Evolutionary conservation across 92 coral and sea anemone genomes (phyloP), one percentile per base, ranked within the genome.

Genomic region (Phenganax stokvisi): DNA sequence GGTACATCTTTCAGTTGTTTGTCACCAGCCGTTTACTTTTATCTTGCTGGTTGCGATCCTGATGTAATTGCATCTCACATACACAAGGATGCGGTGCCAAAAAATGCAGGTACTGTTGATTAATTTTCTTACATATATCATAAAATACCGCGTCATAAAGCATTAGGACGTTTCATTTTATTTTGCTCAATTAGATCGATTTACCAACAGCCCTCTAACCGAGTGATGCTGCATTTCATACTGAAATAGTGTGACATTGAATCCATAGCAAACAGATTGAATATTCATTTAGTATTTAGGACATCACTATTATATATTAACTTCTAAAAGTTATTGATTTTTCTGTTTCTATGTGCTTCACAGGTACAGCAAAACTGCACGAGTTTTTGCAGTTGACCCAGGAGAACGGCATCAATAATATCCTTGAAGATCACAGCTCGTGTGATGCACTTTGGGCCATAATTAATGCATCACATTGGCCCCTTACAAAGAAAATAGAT

Each of bases 41-140:
- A 83, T 29, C 10, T 83, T 69, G 86, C 86, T 37, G 72, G 74
- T 44, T 57, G 72, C 74, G 86, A 83, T 83, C 57, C 86, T 28
- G 86, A 83, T 62, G 9, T 57, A 30, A 62, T 74, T 53, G 13
- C 73, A 51, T 58, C 53, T 51, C 80, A 83, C 25, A 57, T 83
- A 10, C n/a, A 60, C 75, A 58, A 74, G 25, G 47, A 61, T 10
- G 86, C 72, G 13, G 72, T 83, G 56, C 81, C 86, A 55, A 17
- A 27, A 57, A 83, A 83, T 83, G 81, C 74, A 83, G 67, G 67
- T 61, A 81, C 55, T 60, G 69, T 77, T 37, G 47, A 0, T 37
- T 37, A 37, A 37, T 37, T 37, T 37, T 37, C 47, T 37, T 37
- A 5, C 47, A 37, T 37, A 5, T 37, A 37, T 37, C 47, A 37